phyloP scores from a whole-genome alignment of 2,113 vertebrate genomes.

The Scomber japonicus region DNA sequence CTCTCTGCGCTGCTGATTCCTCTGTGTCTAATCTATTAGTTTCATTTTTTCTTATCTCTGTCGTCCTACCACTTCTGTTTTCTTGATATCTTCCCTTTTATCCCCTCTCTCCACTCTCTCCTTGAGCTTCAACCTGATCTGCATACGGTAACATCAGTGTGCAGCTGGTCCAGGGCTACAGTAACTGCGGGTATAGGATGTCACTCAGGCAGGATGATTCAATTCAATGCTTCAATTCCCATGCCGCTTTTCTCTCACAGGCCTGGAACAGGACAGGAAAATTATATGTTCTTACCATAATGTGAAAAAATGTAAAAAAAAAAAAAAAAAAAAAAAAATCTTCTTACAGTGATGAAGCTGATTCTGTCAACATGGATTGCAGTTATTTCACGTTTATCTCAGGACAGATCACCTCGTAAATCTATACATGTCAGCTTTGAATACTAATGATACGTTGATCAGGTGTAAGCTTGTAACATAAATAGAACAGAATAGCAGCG shows the following conservation, averaged over 20 bases:
- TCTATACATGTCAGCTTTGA: neutral
- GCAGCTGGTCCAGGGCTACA: constrained; percentile 10
- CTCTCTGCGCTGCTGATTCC: constrained; percentile 32
- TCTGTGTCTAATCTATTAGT: constrained; percentile 56
- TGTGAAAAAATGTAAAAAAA: neutral
- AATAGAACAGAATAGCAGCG: neutral
- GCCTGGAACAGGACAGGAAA: neutral
- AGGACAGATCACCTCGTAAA: neutral
- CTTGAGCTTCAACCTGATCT: constrained; percentile 38
- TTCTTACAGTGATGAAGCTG: neutral
- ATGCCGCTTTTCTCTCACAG: neutral
- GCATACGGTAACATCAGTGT: constrained; percentile 24
- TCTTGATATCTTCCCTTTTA: constrained; percentile 9
- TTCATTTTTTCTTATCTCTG: constrained; percentile 48
- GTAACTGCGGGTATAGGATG: constrained; percentile 16
- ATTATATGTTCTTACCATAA: neutral
- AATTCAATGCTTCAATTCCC: constrained; percentile 8
- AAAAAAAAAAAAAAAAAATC: neutral
- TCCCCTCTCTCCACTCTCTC: constrained; percentile 2
- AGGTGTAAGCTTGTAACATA: constrained; percentile 10
- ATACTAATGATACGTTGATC: constrained; percentile 14
- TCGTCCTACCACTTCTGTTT: constrained; percentile 7
- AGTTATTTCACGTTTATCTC: constrained; percentile 12
- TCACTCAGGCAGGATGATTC: constrained; percentile 32
- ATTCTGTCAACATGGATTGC: neutral